These are phyloP conservation scores for Rhynchomys soricoides DNA, from an alignment of 2,113 vertebrate species.

Conservation along the genomic window DNA sequence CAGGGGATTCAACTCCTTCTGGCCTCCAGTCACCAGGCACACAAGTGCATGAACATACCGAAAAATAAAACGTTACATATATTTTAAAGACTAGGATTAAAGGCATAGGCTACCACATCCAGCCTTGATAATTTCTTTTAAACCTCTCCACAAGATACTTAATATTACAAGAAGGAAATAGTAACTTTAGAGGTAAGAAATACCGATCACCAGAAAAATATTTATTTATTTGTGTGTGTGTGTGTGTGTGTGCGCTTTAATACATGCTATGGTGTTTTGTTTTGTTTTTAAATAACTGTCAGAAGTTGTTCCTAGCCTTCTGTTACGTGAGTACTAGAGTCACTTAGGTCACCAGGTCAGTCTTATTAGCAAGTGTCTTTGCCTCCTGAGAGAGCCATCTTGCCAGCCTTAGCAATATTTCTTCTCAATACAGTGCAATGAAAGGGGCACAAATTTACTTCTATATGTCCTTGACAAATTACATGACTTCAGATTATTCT, in stretches of 20 bases:
- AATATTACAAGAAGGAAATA: background rate
- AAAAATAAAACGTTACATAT: background rate
- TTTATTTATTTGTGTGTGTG: too few relatives aligned
- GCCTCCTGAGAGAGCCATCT: too few relatives aligned
- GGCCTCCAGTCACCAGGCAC: background rate
- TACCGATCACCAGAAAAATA: background rate
- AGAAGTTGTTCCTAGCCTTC: background rate
- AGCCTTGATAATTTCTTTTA: background rate
- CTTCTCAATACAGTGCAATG: background rate
- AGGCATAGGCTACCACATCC: background rate
- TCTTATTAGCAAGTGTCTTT: background rate
- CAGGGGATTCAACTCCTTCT: background rate
- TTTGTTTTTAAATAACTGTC: background rate
- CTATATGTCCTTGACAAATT: background rate
- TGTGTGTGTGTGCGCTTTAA: background rate
- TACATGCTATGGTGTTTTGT: background rate
- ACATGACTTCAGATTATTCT: background rate
- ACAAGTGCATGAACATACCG: background rate
- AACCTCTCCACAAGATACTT: slow-evolving; percentile 17
- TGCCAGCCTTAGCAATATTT: background rate
- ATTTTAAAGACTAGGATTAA: background rate
- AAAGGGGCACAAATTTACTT: background rate
- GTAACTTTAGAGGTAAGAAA: background rate
- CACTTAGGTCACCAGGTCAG: background rate
- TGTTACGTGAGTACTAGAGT: background rate